Evolutionary conservation across 1,140 invertebrate genomes (phyloP), one percentile per base, ranked within the genome.

Genomic region (Eulimnadia texana): DNA sequence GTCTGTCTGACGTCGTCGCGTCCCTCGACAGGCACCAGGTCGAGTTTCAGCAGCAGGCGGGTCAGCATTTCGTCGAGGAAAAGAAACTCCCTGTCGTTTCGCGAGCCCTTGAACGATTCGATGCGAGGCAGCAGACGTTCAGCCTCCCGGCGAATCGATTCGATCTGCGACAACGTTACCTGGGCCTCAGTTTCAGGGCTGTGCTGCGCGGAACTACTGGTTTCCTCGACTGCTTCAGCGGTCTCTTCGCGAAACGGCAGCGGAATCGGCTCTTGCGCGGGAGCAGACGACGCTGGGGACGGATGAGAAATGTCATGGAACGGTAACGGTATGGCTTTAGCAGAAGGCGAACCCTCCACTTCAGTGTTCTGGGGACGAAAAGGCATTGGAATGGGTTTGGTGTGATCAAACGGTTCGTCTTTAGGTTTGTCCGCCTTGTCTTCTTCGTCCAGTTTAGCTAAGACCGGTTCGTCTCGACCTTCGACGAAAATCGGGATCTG

Each of bases 401-500:
- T 57, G 27, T 57, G 55, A 27, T 57, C 22, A 23, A 19, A 23
- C 29, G 27, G 22, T 57, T 33, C 28, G 55, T 9, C 28, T 57
- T 23, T 16, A 11, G 29, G 33, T 57, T 16, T 27, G 2, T 20
- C 54, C 20, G 24, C 33, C 9, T 47, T 58, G 2, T 52, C 49
- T 2, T 61, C 50, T 13, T 50, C 28, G 2, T 28, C 64, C 57
- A 54, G 54, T 58, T 49, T 62, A 62, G 13, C 27, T 19, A 61
- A 75, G 2, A 88, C 79, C 1, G 84, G 84, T 65, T 84, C 80
- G 66, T 87, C 84, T 42, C 87, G 74, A 22, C 87, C 86, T 72
- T 92, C 88, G 0, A 91, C 85, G 65, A 88, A 86, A 49, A 92
- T 92, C 2, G 88, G 88, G 70, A 93, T 91, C 68, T 88, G 85